phyloP scores from a whole-genome alignment of 2,797 vertebrate species.

The Chelidonichthys spinosus region DNA sequence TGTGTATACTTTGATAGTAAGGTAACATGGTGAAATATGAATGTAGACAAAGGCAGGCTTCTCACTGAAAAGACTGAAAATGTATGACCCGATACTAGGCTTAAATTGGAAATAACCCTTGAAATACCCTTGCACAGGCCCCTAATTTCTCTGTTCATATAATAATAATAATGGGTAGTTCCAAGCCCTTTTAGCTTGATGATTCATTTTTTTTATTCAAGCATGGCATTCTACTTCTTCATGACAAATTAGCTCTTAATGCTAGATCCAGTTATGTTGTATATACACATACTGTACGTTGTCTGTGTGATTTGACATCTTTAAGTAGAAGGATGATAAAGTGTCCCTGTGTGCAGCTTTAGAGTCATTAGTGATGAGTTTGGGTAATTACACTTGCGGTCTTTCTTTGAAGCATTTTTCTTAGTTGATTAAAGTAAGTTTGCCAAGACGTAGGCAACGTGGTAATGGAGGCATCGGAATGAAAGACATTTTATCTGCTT shows the following conservation, averaged over 20 bases:
- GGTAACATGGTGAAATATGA: background rate
- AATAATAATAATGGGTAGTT: background rate
- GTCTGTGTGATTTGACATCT: constrained; percentile 37
- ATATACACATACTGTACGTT: constrained; percentile 2
- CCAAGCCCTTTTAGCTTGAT: background rate
- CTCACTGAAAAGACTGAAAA: background rate
- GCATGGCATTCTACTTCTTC: constrained; percentile 4
- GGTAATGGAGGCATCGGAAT: background rate
- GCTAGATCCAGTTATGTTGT: constrained; percentile 18
- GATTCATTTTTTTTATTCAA: constrained; percentile 14
- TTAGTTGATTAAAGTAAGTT: constrained; percentile 16
- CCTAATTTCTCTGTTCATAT: too few relatives aligned
- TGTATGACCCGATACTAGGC: background rate
- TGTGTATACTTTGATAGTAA: background rate
- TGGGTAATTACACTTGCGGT: background rate
- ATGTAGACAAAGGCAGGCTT: background rate
- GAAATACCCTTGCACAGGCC: too few relatives aligned
- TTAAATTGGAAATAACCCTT: background rate
- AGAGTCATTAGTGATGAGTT: constrained; percentile 15
- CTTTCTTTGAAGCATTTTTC: background rate
- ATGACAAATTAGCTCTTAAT: constrained; percentile 5
- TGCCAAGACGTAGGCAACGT: background rate
- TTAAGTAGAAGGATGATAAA: constrained; percentile 36
- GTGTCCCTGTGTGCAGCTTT: constrained; percentile 5
- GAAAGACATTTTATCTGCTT: background rate